A percentile compares a stretch with the other conserved stretches of the same genome.
These are phyloP conservation scores for Prolemur simus DNA, from an alignment of 2,113 vertebrate genomes.

Conservation along the genomic window DNA sequence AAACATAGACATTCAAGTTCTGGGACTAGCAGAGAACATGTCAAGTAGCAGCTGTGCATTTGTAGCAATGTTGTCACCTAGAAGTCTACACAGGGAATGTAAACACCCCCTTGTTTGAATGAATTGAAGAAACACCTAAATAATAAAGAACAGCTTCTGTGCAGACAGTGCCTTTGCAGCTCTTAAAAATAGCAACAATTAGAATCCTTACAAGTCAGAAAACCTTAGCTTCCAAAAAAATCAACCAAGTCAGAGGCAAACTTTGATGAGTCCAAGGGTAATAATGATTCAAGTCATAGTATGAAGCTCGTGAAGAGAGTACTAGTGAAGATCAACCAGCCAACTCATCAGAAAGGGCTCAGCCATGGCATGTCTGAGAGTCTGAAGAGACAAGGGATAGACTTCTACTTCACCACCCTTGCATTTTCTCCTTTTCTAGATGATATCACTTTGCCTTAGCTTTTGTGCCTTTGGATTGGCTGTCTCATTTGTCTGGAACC, in stretches of 20 bases:
- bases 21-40: not conserved
- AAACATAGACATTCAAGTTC: not conserved
- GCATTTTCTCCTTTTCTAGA: not conserved
- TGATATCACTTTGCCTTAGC: not conserved
- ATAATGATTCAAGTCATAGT: not conserved
- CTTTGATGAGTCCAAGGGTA: not conserved
- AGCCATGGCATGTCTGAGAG: not conserved
- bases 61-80: not conserved
- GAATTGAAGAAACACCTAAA: not conserved
- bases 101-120: not conserved
- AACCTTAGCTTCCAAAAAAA: not conserved
- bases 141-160: not conserved
- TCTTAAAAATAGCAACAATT: not conserved
- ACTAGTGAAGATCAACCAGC: not conserved
- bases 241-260: not conserved
- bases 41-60: not conserved
- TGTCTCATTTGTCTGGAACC: not conserved
- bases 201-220: not conserved
- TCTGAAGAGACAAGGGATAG: accelerated
- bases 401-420: not conserved
- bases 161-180: not conserved
- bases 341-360: not conserved
- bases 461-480: not conserved
- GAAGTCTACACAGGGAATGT: not conserved
- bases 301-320: not conserved